Percentiles rank a stretch among this genome's conserved stretches.
These are phyloP conservation scores for Elgaria multicarinata DNA, from an alignment of 2,113 vertebrate species.

Conservation along the genomic window DNA sequence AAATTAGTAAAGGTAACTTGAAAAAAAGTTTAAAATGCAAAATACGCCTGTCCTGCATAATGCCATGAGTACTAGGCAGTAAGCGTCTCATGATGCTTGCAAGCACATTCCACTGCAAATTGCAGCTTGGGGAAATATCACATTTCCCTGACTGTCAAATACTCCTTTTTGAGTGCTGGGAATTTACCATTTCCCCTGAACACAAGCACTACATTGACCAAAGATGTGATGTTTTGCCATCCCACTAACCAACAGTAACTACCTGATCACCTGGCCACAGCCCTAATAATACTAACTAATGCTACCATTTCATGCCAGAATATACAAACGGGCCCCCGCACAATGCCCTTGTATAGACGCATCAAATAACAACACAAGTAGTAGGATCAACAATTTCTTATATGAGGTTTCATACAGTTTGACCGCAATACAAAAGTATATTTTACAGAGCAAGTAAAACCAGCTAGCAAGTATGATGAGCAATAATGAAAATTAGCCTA, in stretches of 20 bases:
- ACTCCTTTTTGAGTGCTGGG: not conserved
- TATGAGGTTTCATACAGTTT: not conserved
- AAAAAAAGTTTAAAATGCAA: not conserved
- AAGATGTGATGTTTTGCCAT: not conserved
- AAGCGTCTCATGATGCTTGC: not conserved
- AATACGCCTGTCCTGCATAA: not conserved
- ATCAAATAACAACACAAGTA: not conserved
- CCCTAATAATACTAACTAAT: not conserved
- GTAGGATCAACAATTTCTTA: not conserved
- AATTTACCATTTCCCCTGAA: not conserved
- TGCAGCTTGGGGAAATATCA: not conserved
- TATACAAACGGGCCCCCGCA: not conserved
- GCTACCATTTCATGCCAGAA: not conserved
- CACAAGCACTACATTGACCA: not conserved
- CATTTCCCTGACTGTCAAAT: not conserved
- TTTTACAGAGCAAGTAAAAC: not conserved
- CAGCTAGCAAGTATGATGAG: not conserved
- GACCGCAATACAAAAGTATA: fast-evolving
- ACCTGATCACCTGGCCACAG: not conserved
- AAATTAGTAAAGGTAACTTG: not conserved
- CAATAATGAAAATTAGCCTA: fast-evolving
- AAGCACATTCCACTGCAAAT: not conserved
- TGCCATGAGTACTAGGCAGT: not conserved
- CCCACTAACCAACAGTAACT: not conserved
- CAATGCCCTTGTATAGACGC: not conserved